A percentile compares a stretch with the other conserved stretches of the same genome.
These are phyloP conservation scores for Apocheima hispidaria DNA, from an alignment of 2,888 invertebrate species.

Conservation along the genomic window DNA sequence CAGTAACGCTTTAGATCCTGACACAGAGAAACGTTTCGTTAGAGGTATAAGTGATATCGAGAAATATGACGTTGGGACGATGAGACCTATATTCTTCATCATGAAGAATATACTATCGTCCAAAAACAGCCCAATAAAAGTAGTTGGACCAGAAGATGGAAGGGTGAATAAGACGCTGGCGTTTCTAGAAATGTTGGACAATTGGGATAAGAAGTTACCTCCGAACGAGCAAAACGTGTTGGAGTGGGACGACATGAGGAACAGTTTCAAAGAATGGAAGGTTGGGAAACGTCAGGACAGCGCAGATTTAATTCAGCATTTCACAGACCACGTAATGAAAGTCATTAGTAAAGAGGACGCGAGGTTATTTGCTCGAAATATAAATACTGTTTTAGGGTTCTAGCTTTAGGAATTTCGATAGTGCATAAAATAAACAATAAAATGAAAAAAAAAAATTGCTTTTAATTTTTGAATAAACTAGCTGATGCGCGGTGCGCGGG, in stretches of 20 bases:
- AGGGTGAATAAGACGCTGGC: conserved; percentile 51
- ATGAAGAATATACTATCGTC: conserved; percentile 47
- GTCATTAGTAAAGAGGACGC: conserved; percentile 6
- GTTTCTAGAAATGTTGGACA: conserved; percentile 54
- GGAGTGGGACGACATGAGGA: conserved; percentile 50
- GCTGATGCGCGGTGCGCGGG: too few species aligned
- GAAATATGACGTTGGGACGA: conserved; percentile 8
- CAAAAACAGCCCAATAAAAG: conserved; percentile 51
- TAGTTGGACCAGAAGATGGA: conserved; percentile 11
- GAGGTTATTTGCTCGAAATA: conserved; percentile 24
- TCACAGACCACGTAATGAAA: conserved; percentile 28
- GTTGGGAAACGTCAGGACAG: conserved; percentile 43
- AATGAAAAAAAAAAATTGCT: background rate
- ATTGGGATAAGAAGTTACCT: conserved; percentile 47
- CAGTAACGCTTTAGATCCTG: conserved; percentile 33
- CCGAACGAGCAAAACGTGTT: conserved; percentile 42
- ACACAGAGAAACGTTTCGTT: conserved; percentile 37
- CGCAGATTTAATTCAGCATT: conserved; percentile 38
- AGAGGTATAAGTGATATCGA: conserved; percentile 37
- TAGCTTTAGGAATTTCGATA: background rate
- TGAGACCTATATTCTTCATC: conserved; percentile 42
- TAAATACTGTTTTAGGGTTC: conserved; percentile 29
- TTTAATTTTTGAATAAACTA: too few species aligned
- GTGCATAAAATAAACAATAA: background rate
- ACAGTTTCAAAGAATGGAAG: conserved; percentile 46